Evolutionary conservation across 2,797 vertebrate genomes (phyloP).

Genomic region (Tadarida brasiliensis): DNA sequence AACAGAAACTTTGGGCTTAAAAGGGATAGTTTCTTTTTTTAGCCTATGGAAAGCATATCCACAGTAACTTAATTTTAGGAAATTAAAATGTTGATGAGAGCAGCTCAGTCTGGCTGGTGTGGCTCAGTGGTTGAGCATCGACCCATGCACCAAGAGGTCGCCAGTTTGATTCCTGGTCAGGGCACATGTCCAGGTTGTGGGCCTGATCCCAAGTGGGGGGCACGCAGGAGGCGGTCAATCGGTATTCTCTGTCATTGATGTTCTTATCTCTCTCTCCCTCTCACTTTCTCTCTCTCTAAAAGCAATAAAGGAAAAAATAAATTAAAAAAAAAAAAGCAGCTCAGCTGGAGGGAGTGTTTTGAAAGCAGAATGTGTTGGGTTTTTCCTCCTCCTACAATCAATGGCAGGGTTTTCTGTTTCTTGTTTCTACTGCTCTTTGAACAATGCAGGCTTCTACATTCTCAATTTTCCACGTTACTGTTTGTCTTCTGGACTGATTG

Average conservation of each 20-base stretch:
- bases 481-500: background rate
- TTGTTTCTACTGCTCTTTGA: background rate
- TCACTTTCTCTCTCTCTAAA: too few relatives aligned
- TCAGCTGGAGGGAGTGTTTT: background rate
- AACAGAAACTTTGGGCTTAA: background rate
- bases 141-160: too few relatives aligned
- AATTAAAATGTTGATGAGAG: background rate
- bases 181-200: too few relatives aligned
- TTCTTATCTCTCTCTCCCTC: too few relatives aligned
- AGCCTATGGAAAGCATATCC: background rate
- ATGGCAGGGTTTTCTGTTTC: background rate
- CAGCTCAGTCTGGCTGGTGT: too few relatives aligned
- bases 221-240: too few relatives aligned
- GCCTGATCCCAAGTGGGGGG: too few relatives aligned
- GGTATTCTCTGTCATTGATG: too few relatives aligned
- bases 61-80: background rate
- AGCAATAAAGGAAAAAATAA: too few relatives aligned
- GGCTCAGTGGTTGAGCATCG: too few relatives aligned
- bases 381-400: background rate
- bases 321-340: too few relatives aligned
- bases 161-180: too few relatives aligned
- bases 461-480: background rate
- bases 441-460: background rate
- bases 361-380: background rate
- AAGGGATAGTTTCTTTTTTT: background rate